phyloP scores from a whole-genome alignment of 2,888 invertebrate species.

The Phymatocera aterrima region DNA sequence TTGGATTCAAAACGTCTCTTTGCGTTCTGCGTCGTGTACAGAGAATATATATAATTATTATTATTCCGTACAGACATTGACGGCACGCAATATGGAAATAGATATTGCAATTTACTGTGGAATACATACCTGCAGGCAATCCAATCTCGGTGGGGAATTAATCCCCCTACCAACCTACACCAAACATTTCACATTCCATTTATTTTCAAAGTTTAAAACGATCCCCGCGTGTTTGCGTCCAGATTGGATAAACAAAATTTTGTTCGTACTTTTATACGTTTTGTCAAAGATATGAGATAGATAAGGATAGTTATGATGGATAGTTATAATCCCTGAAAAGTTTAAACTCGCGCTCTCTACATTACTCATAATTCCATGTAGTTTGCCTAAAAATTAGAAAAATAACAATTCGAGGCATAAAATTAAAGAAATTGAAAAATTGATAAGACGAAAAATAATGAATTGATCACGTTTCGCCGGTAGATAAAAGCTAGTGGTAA shows the following conservation, averaged over 20 bases:
- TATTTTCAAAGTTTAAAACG: not conserved
- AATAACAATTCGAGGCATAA: too few relatives aligned
- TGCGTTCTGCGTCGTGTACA: not conserved
- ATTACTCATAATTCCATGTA: too few relatives aligned
- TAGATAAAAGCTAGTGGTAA: too few relatives aligned
- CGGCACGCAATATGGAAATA: conserved; percentile 25
- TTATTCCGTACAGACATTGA: conserved; percentile 21
- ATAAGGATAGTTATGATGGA: too few relatives aligned
- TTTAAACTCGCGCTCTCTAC: too few relatives aligned
- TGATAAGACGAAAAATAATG: too few relatives aligned
- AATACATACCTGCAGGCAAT: conserved; percentile 11
- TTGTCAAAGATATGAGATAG: too few relatives aligned
- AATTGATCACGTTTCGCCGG: too few relatives aligned
- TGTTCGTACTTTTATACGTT: not conserved
- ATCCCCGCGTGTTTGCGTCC: not conserved
- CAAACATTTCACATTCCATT: not conserved
- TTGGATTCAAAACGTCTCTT: conserved; percentile 27
- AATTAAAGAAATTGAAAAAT: too few relatives aligned
- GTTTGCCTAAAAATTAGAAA: too few relatives aligned
- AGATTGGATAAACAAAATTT: not conserved
- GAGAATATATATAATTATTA: conserved; percentile 12
- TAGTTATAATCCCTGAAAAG: too few relatives aligned
- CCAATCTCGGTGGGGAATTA: conserved; percentile 27
- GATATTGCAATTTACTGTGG: conserved; percentile 31
- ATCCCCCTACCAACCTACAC: conserved; percentile 1